Evolutionary conservation across 2,797 vertebrate species (phyloP).

Genomic region (Loriculus beryllinus): DNA sequence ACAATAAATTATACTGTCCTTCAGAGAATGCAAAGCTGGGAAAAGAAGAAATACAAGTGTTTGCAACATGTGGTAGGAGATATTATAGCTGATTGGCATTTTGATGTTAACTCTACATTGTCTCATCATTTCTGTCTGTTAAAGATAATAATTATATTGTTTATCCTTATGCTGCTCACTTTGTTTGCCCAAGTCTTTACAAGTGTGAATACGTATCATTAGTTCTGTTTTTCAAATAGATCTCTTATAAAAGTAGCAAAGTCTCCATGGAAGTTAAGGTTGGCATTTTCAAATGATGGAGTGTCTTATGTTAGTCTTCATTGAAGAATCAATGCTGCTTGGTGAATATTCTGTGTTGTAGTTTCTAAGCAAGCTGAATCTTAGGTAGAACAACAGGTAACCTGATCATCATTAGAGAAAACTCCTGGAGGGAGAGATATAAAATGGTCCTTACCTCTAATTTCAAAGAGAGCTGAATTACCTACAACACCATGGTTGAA

Average conservation of each 20-base stretch:
- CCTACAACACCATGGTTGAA: accelerated
- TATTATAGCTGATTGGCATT: not conserved
- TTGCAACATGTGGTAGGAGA: constrained; percentile 18
- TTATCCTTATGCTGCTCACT: not conserved
- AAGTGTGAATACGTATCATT: not conserved
- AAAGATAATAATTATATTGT: not conserved
- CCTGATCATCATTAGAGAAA: not conserved
- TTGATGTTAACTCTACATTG: not conserved
- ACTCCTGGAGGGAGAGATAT: not conserved
- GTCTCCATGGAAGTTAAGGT: not conserved
- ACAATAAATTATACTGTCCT: constrained; percentile 50
- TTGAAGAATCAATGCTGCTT: not conserved
- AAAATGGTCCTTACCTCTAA: not conserved
- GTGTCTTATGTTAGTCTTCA: accelerated
- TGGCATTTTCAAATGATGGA: not conserved
- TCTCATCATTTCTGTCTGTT: not conserved
- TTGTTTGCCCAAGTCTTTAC: not conserved
- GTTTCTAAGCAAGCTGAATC: not conserved
- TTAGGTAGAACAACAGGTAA: not conserved
- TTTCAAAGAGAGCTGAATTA: not conserved
- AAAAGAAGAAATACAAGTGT: constrained; percentile 45
- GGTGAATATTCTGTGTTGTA: not conserved
- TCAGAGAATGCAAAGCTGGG: constrained; percentile 30
- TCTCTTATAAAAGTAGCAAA: not conserved
- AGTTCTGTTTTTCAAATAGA: not conserved